Conservation (phyloP, 2,888 invertebrate genomes). For the Aromia moschata region DNA sequence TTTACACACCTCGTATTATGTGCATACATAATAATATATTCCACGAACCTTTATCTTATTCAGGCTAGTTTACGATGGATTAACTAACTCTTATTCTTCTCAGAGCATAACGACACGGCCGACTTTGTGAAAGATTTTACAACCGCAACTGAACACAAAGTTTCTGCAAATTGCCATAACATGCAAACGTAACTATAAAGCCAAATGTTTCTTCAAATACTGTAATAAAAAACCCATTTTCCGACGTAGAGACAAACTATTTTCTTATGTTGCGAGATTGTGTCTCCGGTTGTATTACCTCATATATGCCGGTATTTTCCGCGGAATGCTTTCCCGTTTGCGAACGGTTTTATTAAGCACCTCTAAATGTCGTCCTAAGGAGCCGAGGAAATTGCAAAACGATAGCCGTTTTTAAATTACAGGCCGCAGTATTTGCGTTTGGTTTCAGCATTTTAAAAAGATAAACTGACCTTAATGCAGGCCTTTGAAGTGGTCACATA, state of each 20-base stretch:
- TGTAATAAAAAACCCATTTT: constrained; percentile 47
- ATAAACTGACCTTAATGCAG: too few species aligned
- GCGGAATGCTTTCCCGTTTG: constrained; percentile 15
- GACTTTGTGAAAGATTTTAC: constrained; percentile 22
- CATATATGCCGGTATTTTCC: constrained; percentile 19
- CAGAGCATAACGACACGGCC: constrained; percentile 18
- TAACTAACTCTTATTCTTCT: constrained; percentile 44
- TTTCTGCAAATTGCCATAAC: constrained; percentile 44
- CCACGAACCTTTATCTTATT: too few species aligned
- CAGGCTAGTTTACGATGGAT: too few species aligned
- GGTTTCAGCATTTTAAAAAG: too few species aligned
- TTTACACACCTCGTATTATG: too few species aligned
- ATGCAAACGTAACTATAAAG: constrained; percentile 43
- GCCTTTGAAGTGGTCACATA: too few species aligned
- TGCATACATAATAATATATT: too few species aligned
- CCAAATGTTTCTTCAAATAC: constrained; percentile 46
- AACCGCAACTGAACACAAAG: constrained; percentile 28
- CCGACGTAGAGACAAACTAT: constrained; percentile 41
- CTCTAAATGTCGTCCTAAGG: constrained; percentile 13
- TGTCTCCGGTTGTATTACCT: constrained; percentile 28
- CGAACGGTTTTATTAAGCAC: constrained; percentile 22
- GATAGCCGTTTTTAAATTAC: background rate
- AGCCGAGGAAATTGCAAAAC: background rate
- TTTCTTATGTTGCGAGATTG: constrained; percentile 28
- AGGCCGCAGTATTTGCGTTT: background rate